Evolutionary conservation across 2,113 vertebrate genomes (phyloP).

Genomic region (Ictalurus punctatus): DNA sequence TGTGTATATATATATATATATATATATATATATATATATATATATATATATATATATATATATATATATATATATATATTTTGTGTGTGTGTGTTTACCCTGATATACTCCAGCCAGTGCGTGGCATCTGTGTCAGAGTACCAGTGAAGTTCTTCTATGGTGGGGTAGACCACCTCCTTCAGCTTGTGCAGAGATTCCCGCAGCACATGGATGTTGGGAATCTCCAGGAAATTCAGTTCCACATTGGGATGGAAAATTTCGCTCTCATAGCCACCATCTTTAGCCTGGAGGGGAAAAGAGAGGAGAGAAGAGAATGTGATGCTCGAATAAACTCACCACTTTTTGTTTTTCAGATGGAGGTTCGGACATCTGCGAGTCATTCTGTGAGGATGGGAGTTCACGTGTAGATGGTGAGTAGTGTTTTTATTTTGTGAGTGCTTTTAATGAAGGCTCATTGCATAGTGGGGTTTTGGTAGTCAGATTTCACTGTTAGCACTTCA

Average conservation of each 20-base stretch:
- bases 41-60: too few species aligned
- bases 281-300: conserved; percentile 73
- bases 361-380: too few species aligned
- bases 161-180: conserved; percentile 90
- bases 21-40: too few species aligned
- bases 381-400: too few species aligned
- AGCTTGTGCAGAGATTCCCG: conserved; percentile 92
- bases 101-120: conserved; percentile 94
- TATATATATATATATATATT: too few species aligned
- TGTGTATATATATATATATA: too few species aligned
- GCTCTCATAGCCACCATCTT: conserved; percentile 92
- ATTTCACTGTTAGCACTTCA: too few species aligned
- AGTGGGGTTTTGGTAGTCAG: too few species aligned
- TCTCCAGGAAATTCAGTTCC: conserved; percentile 91
- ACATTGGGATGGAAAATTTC: conserved; percentile 89
- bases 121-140: conserved; percentile 88
- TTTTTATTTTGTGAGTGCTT: too few species aligned
- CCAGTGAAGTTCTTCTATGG: conserved; percentile 89
- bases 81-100: conserved; percentile 74
- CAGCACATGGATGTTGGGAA: conserved; percentile 98
- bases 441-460: too few species aligned
- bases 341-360: too few species aligned
- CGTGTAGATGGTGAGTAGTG: too few species aligned
- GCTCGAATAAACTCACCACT: background rate
- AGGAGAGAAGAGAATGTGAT: background rate